Base-by-base conservation (phyloP, 1,140 invertebrate genomes). In the Cylas formicarius region DNA sequence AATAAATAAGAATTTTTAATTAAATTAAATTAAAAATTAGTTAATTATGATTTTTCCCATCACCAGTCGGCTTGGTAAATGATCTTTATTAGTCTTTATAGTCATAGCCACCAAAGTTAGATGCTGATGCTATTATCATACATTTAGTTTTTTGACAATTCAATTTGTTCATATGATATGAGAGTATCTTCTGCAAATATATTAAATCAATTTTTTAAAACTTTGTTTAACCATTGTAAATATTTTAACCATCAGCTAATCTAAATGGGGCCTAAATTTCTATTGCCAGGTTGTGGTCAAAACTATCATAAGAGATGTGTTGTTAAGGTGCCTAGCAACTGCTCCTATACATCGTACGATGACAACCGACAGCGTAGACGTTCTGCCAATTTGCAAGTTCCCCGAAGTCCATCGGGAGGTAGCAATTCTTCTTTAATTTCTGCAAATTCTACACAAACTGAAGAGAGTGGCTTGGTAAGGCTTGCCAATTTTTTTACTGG, bases 301-400 rank as follows among this genome's bases (percentile, higher is more conserved):
- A 97, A 97, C 72, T 99, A 93, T 73, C 96, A 98, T 72, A 99
- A 99, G 68, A 75, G 95, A 32, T 99, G 96, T 73, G 94, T 95
- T 35, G 90, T 95, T 47, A 97, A 97, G 72, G 91, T 98, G 47
- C 95, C 95, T 16, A 97, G 97, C 65, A 97, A 98, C 72, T 99
- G 96, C 72, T 76, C 73, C 45, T 71, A 73, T 50, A 61, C 60
- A 21, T 61, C 69, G 21, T 63, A 59, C 55, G 72, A 75, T 49
- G 57, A 62, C 9, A 75, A 67, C 56, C 32, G 41, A n/a, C 33
- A 48, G 19, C 66, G 74, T 36, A 57, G 74, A 51, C 61, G 67
- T 21, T 75, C 72, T 37, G 72, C 73, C 18, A 74, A 74, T 23
- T 67, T 78, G 36, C 74, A 73, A 51, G 74, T 81, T 44, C 80